Evolutionary conservation across 2,113 vertebrate species (phyloP).

Genomic region (Desmodus rotundus): DNA sequence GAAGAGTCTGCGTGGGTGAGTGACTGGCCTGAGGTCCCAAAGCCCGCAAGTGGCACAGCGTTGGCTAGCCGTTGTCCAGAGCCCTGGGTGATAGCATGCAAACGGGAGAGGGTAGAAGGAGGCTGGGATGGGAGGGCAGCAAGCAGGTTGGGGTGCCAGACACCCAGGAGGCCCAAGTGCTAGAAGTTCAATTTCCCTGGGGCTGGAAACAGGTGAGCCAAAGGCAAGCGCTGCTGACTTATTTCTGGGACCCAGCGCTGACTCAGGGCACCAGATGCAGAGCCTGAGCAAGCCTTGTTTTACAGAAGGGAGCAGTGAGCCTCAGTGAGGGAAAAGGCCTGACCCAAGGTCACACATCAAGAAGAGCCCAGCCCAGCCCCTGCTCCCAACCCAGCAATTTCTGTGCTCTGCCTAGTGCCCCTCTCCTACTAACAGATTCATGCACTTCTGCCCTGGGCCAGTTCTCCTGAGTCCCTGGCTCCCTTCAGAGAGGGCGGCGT

Average conservation of each 20-base stretch:
- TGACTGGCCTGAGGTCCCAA: not conserved
- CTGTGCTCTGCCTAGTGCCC: not conserved
- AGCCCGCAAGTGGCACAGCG: not conserved
- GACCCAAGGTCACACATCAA: not conserved
- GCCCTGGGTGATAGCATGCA: not conserved
- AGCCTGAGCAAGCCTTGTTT: not conserved
- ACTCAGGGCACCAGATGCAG: not conserved
- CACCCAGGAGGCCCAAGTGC: not conserved
- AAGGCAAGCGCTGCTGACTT: not conserved
- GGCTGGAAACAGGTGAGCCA: not conserved
- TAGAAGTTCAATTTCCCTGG: not conserved
- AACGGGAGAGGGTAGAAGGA: not conserved
- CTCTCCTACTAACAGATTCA: not conserved
- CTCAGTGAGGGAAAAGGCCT: not conserved
- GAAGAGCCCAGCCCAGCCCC: not conserved
- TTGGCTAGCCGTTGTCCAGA: not conserved
- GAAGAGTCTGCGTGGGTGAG: not conserved
- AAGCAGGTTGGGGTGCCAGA: not conserved
- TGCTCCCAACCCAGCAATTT: not conserved
- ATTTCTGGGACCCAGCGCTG: too few species aligned
- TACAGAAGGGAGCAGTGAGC: not conserved
- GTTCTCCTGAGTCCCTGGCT: not conserved
- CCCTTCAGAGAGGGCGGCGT: not conserved
- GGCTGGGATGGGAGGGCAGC: not conserved
- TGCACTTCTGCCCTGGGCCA: rapidly evolving